Evolutionary conservation across 2,888 invertebrate genomes (phyloP).

Genomic region (Clostera curtula): DNA sequence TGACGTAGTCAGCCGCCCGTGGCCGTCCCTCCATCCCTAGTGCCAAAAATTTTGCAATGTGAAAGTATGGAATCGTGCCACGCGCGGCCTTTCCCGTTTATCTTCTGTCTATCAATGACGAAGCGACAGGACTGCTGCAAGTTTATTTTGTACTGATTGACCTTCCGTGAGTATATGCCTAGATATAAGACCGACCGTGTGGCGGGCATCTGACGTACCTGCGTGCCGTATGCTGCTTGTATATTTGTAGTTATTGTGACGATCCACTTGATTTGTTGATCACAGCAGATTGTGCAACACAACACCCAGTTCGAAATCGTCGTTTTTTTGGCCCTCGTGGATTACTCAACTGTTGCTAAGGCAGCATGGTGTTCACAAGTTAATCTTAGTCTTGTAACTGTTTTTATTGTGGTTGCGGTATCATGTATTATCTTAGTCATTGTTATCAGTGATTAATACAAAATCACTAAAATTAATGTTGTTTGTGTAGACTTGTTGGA

Average conservation of each 20-base stretch:
- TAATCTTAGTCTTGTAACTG: too few relatives aligned
- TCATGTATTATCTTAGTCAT: too few relatives aligned
- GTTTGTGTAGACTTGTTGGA: too few relatives aligned
- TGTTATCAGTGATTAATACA: too few relatives aligned
- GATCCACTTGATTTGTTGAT: too few relatives aligned
- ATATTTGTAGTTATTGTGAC: too few relatives aligned
- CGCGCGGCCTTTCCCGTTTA: constrained; percentile 64
- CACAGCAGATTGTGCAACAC: constrained; percentile 1
- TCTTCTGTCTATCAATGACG: constrained; percentile 39
- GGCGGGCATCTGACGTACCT: constrained; percentile 38
- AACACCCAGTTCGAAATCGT: too few relatives aligned
- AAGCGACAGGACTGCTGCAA: constrained; percentile 30
- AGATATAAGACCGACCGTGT: constrained; percentile 34
- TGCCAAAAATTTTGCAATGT: constrained; percentile 75
- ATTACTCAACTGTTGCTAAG: too few relatives aligned
- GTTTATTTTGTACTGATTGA: constrained; percentile 43
- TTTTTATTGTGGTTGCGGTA: too few relatives aligned
- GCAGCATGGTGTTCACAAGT: too few relatives aligned
- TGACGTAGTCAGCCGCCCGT: constrained; percentile 66
- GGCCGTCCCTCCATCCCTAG: constrained; percentile 63
- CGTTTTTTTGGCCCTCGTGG: too few relatives aligned
- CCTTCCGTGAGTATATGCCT: constrained; percentile 46
- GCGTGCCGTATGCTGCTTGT: constrained; percentile 35
- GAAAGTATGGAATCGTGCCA: constrained; percentile 73
- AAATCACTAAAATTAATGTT: too few relatives aligned